Conservation (phyloP, 2,113 vertebrate genomes). For the Rissa tridactyla region DNA sequence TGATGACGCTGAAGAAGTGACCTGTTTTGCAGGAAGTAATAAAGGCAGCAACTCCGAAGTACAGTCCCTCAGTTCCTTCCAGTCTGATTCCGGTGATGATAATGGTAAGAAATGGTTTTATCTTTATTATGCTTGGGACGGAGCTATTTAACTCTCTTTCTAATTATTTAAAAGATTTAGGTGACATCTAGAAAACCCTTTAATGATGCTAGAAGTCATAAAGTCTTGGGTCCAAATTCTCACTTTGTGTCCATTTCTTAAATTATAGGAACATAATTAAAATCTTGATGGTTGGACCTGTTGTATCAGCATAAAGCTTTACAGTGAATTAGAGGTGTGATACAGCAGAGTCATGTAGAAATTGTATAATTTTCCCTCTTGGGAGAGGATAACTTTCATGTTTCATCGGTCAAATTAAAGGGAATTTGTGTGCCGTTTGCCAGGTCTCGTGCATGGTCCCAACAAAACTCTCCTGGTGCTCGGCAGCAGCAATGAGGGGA, state of each 20-base stretch:
- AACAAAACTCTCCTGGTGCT: not conserved
- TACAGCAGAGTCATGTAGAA: not conserved
- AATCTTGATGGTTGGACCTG: not conserved
- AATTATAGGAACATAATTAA: not conserved
- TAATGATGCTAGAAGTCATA: not conserved
- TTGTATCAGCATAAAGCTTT: not conserved
- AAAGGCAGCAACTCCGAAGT: constrained; percentile 96
- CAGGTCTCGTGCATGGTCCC: not conserved
- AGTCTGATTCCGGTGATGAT: constrained; percentile 95
- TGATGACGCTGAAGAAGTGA: constrained; percentile 89
- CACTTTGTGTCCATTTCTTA: not conserved
- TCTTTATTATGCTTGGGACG: not conserved
- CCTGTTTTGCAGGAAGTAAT: constrained; percentile 92
- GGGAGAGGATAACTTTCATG: not conserved
- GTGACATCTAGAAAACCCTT: not conserved
- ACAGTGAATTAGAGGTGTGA: not conserved
- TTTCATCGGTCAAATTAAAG: not conserved
- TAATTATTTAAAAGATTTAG: not conserved
- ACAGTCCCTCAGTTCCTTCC: constrained; percentile 94
- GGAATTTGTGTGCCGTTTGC: not conserved
- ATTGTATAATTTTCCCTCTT: not conserved
- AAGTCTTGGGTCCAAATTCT: not conserved
- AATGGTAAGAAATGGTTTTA: constrained; percentile 83
- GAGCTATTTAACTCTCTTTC: not conserved
- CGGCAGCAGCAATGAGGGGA: not conserved